Conservation (phyloP, 2,797 vertebrate species). For the Synanceia verrucosa region DNA sequence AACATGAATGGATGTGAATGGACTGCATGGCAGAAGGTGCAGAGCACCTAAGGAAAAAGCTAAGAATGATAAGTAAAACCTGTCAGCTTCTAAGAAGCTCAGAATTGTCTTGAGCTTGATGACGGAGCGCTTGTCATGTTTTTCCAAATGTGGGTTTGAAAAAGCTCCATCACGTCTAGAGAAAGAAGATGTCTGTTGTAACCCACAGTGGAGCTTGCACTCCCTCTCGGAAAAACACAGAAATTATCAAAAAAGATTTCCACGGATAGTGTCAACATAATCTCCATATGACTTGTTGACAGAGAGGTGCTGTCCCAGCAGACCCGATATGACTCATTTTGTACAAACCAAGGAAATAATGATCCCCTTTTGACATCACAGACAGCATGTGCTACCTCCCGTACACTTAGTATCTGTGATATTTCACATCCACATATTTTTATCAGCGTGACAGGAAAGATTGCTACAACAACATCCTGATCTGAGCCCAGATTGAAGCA, state of each 20-base stretch:
- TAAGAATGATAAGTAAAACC: slow-evolving; percentile 25
- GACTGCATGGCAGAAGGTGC: neutral
- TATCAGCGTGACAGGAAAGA: neutral
- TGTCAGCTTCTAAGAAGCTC: slow-evolving; percentile 27
- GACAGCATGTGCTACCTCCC: slow-evolving; percentile 34
- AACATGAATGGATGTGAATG: neutral
- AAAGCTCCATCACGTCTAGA: slow-evolving; percentile 14
- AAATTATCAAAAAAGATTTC: slow-evolving; percentile 16
- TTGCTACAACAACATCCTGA: slow-evolving; percentile 31
- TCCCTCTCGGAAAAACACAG: slow-evolving; percentile 15
- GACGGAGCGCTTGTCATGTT: slow-evolving; percentile 21
- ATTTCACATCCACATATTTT: slow-evolving; percentile 13
- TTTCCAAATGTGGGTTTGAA: slow-evolving; percentile 12
- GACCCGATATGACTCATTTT: slow-evolving; percentile 61
- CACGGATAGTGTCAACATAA: slow-evolving; percentile 2
- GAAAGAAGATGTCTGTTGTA: slow-evolving; percentile 9
- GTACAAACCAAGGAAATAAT: slow-evolving; percentile 32
- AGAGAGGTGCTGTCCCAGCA: slow-evolving; percentile 42
- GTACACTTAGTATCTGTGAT: slow-evolving; percentile 15
- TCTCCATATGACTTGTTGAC: slow-evolving; percentile 38
- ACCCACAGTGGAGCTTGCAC: neutral
- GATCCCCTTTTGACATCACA: slow-evolving; percentile 40
- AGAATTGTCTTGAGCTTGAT: slow-evolving; percentile 22
- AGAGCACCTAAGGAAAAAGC: slow-evolving; percentile 15
- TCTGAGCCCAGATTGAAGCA: slow-evolving; percentile 23